phyloP scores from a whole-genome alignment of 2,797 vertebrate species.

The Lutjanus campechanus region DNA sequence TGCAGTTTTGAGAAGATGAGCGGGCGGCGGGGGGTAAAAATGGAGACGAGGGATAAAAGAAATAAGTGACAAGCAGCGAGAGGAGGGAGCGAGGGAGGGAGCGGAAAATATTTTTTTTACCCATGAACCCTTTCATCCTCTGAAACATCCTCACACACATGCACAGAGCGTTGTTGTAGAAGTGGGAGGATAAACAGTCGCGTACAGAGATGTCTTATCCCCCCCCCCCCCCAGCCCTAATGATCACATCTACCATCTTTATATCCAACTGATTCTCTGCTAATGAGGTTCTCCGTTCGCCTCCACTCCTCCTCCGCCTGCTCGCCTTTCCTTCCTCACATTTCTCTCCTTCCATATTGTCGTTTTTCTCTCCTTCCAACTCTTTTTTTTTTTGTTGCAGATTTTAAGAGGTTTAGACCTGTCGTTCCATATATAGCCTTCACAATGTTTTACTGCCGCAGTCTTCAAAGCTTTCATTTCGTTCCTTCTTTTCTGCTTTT shows the following conservation, averaged over 20 bases:
- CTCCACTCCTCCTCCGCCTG: slow-evolving; percentile 38
- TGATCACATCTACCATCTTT: slow-evolving; percentile 71
- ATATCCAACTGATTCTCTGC: slow-evolving; percentile 54
- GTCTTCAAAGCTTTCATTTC: slow-evolving; percentile 21
- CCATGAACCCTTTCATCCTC: slow-evolving; percentile 67
- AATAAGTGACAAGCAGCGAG: slow-evolving; percentile 49
- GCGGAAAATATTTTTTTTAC: slow-evolving; percentile 49
- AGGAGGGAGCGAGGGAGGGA: slow-evolving; percentile 35
- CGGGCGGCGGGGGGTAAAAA: slow-evolving; percentile 7
- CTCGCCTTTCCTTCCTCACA: not conserved
- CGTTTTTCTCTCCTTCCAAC: slow-evolving; percentile 3
- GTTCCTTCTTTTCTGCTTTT: not conserved
- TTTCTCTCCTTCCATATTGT: not conserved
- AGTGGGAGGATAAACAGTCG: slow-evolving; percentile 73
- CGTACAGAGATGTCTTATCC: slow-evolving; percentile 64
- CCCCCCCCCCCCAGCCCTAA: slow-evolving; percentile 65
- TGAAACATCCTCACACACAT: slow-evolving; percentile 27
- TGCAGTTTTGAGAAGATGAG: slow-evolving; percentile 19
- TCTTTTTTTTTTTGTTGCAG: not conserved
- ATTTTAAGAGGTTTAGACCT: not conserved
- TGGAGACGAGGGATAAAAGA: slow-evolving; percentile 47
- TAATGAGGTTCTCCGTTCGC: slow-evolving; percentile 69
- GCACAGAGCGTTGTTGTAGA: slow-evolving; percentile 28
- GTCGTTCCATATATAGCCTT: not conserved
- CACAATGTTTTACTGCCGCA: slow-evolving; percentile 6